phyloP scores from a whole-genome alignment of 92 coral and sea anemone genomes.

The Zoanthus gigantus region DNA sequence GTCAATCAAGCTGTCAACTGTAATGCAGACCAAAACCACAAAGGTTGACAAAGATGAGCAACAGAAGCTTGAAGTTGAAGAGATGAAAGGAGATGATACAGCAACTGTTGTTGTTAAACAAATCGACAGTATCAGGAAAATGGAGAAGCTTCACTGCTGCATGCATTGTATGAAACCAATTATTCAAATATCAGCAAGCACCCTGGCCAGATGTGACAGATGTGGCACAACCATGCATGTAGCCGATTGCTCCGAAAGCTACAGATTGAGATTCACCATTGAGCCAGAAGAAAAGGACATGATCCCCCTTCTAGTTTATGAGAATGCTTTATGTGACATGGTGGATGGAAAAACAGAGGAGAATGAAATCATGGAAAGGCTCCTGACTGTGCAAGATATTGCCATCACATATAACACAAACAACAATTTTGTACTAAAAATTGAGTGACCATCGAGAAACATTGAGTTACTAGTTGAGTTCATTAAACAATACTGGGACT shows the following conservation, averaged over 20 bases:
- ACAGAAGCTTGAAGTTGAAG: slow-evolving; percentile 22
- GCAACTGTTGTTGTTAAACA: slow-evolving; percentile 22
- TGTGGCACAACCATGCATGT: slow-evolving; percentile 22
- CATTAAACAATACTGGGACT: slow-evolving; percentile 18
- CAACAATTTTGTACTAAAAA: slow-evolving; percentile 5
- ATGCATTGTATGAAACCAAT: slow-evolving; percentile 19
- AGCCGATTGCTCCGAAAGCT: slow-evolving; percentile 19
- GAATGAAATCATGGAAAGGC: slow-evolving; percentile 20
- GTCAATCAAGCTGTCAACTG: not conserved
- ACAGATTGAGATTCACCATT: slow-evolving; percentile 20
- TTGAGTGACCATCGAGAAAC: slow-evolving; percentile 21
- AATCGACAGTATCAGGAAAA: slow-evolving; percentile 11
- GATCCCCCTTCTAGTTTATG: slow-evolving; percentile 23
- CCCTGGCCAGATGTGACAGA: slow-evolving; percentile 23
- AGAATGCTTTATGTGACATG: slow-evolving; percentile 17
- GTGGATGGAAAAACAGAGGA: slow-evolving; percentile 21
- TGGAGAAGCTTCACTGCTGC: slow-evolving; percentile 23
- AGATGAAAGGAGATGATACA: slow-evolving; percentile 21
- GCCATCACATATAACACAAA: slow-evolving; percentile 22
- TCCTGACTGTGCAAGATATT: slow-evolving; percentile 23
- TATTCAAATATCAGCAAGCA: slow-evolving; percentile 17
- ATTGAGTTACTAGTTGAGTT: slow-evolving; percentile 7
- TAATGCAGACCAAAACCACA: slow-evolving; percentile 19
- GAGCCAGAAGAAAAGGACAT: slow-evolving; percentile 20
- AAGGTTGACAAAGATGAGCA: slow-evolving; percentile 16